These are phyloP conservation scores for Drosophila algonquin DNA, from an alignment of 2,888 invertebrate species.

Conservation along the genomic window DNA sequence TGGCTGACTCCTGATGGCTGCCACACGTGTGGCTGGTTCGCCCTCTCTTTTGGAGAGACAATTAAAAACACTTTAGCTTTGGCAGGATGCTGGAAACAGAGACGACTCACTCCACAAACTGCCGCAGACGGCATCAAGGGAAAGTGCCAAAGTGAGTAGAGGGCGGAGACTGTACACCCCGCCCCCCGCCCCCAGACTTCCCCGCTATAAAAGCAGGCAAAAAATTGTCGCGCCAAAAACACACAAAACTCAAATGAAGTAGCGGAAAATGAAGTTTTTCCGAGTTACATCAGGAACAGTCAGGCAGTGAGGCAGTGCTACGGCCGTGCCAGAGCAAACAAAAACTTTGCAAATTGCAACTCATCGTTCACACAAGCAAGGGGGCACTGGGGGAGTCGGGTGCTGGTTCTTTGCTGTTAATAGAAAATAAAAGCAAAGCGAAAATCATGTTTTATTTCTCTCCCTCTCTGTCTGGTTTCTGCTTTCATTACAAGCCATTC, in stretches of 20 bases:
- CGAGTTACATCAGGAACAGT: conserved; percentile 40
- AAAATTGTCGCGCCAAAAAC: conserved; percentile 61
- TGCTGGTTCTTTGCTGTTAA: conserved; percentile 44
- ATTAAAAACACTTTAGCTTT: conserved; percentile 50
- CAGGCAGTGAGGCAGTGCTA: not conserved
- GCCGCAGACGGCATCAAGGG: conserved; percentile 15
- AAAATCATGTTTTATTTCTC: conserved; percentile 60
- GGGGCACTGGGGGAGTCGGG: not conserved
- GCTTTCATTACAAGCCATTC: conserved; percentile 73
- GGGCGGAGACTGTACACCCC: not conserved
- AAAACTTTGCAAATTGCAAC: conserved; percentile 76
- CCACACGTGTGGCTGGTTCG: conserved; percentile 28
- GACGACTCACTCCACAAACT: conserved; percentile 10
- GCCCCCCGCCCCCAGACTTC: not conserved
- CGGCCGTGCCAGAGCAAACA: conserved; percentile 48
- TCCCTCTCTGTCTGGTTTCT: conserved; percentile 1
- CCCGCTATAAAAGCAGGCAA: conserved; percentile 33
- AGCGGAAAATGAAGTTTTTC: conserved; percentile 72
- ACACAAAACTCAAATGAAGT: conserved; percentile 60
- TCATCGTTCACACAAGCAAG: conserved; percentile 62
- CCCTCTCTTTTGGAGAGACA: conserved; percentile 30
- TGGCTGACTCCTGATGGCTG: conserved; percentile 16
- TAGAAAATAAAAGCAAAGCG: conserved; percentile 73
- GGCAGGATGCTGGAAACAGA: conserved; percentile 10
- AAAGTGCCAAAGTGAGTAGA: conserved; percentile 13